Conservation (phyloP, 2,113 vertebrate species). For the Illadopsis cleaveri region DNA sequence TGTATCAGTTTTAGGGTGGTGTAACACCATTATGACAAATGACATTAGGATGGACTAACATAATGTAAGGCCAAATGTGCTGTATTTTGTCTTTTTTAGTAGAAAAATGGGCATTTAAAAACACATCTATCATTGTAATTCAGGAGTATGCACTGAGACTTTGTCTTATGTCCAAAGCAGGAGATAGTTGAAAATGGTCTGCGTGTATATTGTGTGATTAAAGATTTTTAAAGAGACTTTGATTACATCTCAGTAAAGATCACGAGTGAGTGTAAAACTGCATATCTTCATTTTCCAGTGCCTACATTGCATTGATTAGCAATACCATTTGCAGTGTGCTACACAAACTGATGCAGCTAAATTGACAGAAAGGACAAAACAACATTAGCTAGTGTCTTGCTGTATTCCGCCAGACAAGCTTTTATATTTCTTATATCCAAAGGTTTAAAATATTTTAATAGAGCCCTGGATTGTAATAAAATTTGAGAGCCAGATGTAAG, state of each 20-base stretch:
- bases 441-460: slow-evolving; percentile 22
- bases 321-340: slow-evolving; percentile 8
- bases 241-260: slow-evolving; percentile 20
- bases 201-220: slow-evolving; percentile 5
- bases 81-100: slow-evolving; percentile 2
- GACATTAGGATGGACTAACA: not conserved
- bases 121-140: not conserved
- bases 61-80: not conserved
- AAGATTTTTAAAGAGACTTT: slow-evolving; percentile 49
- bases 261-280: not conserved
- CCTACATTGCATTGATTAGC: slow-evolving; percentile 50
- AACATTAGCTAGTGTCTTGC: not conserved
- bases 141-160: not conserved
- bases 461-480: slow-evolving; percentile 32
- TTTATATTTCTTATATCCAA: not conserved
- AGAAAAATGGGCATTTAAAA: not conserved
- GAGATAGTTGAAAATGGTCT: not conserved
- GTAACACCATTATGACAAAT: not conserved
- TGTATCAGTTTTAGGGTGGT: not conserved
- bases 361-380: not conserved
- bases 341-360: slow-evolving; percentile 6
- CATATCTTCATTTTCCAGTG: slow-evolving; percentile 44
- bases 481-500: slow-evolving; percentile 18
- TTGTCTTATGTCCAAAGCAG: not conserved
- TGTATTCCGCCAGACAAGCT: not conserved